Base-by-base conservation (phyloP, 1,140 invertebrate species). In the Drosophila tsacasi region DNA sequence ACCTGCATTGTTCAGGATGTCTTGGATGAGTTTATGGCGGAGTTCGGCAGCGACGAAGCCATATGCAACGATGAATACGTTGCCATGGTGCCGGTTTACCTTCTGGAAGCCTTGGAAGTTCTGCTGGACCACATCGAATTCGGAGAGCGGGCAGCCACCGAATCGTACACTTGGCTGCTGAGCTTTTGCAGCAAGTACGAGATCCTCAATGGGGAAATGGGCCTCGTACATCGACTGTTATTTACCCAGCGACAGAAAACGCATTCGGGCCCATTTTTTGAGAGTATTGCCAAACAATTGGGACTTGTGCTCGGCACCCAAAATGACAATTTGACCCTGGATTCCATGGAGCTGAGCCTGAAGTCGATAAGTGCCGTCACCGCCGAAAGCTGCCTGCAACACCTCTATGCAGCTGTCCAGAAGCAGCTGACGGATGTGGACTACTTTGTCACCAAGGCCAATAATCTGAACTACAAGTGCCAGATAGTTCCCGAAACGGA, bases 401-500 rank as follows among this genome's bases (percentile, higher is more conserved):
- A 93, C 58, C 61, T 93, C 5, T 92, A 77, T 47, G 60, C 64
- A 17, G 75, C 79, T 0, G 19, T 93, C 23, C 85, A 83, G 9
- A 91, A 92, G 61, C 92, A 93, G 61, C 66, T 93, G 25, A 74
- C 84, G 25, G 78, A 92, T 74, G 89, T 92, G 8, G 91, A 92
- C 2, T 93, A 93, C 39, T 93, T 93, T 46, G 75, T 92, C 3
- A 52, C 64, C 5, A 93, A 93, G 42, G 91, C 89, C 1, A 93
- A 93, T 27, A 92, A 91, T 59, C 62, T 84, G 10, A 79, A 61
- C 37, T 92, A 81, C 50, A 92, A 92, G 57, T 82, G 79, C 49
- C 87, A 90, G 30, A 81, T 92, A 47, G 75, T 92, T 25, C 40
- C 90, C 4, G 92, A 92, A 32, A 62, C 78, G 1, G 91, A 92